Evolutionary conservation across 2,113 vertebrate genomes (phyloP), one percentile per base, ranked within the genome.

Genomic region (Nesogale talazaci): DNA sequence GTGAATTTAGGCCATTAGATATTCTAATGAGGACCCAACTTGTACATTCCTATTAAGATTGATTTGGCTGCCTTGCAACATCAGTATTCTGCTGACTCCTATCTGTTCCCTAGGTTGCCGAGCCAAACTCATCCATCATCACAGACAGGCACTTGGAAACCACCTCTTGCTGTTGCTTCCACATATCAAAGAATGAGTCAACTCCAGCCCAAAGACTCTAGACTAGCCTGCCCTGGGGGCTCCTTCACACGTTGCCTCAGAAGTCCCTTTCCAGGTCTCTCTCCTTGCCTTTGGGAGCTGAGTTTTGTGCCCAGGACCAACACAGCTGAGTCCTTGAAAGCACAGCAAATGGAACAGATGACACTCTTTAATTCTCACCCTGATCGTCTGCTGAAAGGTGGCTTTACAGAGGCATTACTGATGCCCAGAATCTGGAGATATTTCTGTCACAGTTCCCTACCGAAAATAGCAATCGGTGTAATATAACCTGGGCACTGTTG

Each of bases 401-500:
- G 96, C 96, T 96, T 98, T 97, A 91, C 93, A 96, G 94, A 97
- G 94, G 96, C 87, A 93, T 95, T 95, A 89, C 25, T 82, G 94
- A 89, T 90, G 92, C 94, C 70, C 3, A 52, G 97, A 89, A 94
- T 90, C 92, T 97, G 92, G 91, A 96, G 94, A 96, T 96, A 97
- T 98, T 97, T 97, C 96, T 98, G 88, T 94, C 97, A 97, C 97
- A 98, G 83, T 94, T 97, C 80, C 70, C 59, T 59, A 95, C 96
- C 97, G 94, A 97, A 97, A 98, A 98, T 98, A 98, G 98, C 97
- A 95, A 89, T 91, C 15, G 94, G 81, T 98, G 98, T 98, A 98
- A 98, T 95, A 96, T 89, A 98, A 97, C 95, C 98, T 97, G 95
- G 90, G 36, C 22, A 85, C 97, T 97, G 98, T 98, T 98, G 98